Conservation (phyloP, 2,113 vertebrate genomes). For the Paedocypris sp. region DNA sequence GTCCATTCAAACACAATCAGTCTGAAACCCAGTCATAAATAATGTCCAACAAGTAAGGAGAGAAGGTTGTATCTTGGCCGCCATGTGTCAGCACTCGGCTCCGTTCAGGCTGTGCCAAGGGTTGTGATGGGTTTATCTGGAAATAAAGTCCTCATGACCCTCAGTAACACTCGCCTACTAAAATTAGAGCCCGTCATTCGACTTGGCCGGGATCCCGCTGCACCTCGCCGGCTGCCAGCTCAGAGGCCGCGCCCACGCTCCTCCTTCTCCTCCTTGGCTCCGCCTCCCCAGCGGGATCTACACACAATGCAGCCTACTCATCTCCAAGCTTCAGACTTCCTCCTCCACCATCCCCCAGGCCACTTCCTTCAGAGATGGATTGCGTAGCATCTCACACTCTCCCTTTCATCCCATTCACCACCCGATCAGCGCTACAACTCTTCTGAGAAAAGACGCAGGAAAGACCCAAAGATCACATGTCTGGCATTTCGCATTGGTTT, state of each 20-base stretch:
- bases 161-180: conserved; percentile 67
- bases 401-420: background rate
- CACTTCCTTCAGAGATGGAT: conserved; percentile 4
- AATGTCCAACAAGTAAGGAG: background rate
- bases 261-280: conserved; percentile 12
- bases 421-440: no score
- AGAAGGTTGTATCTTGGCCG: conserved; percentile 4
- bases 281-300: background rate
- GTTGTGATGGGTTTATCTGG: conserved; percentile 53
- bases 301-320: conserved; percentile 27
- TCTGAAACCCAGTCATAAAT: background rate
- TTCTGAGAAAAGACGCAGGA: no score
- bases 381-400: background rate
- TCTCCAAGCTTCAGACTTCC: conserved; percentile 23
- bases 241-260: background rate
- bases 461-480: no score
- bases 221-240: background rate
- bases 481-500: no score
- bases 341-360: background rate
- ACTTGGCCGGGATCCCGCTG: conserved; percentile 55
- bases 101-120: conserved; percentile 20
- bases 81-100: conserved; percentile 4
- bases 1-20: background rate
- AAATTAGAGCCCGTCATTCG: conserved; percentile 72
- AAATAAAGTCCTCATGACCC: conserved; percentile 67